Evolutionary conservation across 2,888 invertebrate species (phyloP).

Genomic region (Caenorhabditis imperialis): DNA sequence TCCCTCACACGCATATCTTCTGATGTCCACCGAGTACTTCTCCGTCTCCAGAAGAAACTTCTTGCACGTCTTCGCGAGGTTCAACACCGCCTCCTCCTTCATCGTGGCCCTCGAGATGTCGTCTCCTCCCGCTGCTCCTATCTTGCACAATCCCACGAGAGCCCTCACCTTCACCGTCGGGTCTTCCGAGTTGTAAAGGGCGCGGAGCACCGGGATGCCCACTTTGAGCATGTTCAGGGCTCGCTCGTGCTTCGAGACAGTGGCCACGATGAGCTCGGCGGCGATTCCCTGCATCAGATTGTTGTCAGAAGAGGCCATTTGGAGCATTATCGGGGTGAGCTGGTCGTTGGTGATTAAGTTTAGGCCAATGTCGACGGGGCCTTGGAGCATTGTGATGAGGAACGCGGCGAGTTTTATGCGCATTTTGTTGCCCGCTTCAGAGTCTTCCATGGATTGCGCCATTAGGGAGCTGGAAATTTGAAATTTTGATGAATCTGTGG

Average conservation of each 20-base stretch:
- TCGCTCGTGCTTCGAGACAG: constrained; percentile 96
- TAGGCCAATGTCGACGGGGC: constrained; percentile 94
- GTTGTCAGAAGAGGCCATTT: constrained; percentile 95
- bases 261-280: constrained; percentile 95
- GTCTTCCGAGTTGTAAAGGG: constrained; percentile 90
- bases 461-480: constrained; percentile 64
- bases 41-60: constrained; percentile 80
- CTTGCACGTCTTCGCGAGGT: constrained; percentile 93
- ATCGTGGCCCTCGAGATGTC: constrained; percentile 95
- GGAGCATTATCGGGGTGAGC: constrained; percentile 94
- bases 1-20: constrained; percentile 77
- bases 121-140: constrained; percentile 91
- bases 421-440: constrained; percentile 59
- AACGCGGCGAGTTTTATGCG: constrained; percentile 71
- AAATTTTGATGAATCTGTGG: not conserved
- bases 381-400: constrained; percentile 88
- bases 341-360: constrained; percentile 83
- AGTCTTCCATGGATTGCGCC: constrained; percentile 55
- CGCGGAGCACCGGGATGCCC: constrained; percentile 93
- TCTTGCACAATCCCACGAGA: constrained; percentile 89
- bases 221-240: constrained; percentile 85
- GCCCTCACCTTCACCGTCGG: constrained; percentile 86
- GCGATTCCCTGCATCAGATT: constrained; percentile 89
- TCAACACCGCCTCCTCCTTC: constrained; percentile 92
- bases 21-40: constrained; percentile 73